Base-by-base conservation (phyloP, 2,888 invertebrate species). In the Trichopoda pennipes region DNA sequence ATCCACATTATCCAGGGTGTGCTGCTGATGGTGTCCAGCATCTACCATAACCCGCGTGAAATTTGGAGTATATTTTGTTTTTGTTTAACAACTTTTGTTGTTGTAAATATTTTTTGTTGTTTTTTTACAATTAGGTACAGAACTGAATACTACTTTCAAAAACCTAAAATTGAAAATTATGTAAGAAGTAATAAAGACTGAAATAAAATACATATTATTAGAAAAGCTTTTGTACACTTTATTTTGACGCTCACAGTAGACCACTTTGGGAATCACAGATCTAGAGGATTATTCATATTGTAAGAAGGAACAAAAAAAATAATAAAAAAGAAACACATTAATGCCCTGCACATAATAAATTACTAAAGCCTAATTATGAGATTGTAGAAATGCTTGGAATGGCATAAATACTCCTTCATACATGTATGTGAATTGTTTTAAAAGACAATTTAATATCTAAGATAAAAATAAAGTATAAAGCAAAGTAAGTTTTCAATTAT, bases 321-420 rank as follows among this genome's bases (percentile, higher is more conserved):
- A 49, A 8, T 8, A 17, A 51, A 42, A 19, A 44, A 38, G 70
- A 47, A 49, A 28, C 63, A 63, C 77, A 70, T 77, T 77, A 77
- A 73, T 80, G 73, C 74, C 74, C 79, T 80, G 73, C 74, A 80
- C 79, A 80, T 80, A 73, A 80, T 63, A 49, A 61, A 74, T 28
- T 74, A 47, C 79, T 42, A 49, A 61, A 74, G 79, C 79, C 79
- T 80, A 80, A 80, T 80, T 80, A 80, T 55, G 68, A 61, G 53
- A 21, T 55, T 55, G 23, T 49, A 55, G 55, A 49, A 64, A 64
- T 64, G 70, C 63, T 70, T 68, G 28, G 73, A 73, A 63, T 56
- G 72, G 56, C 79, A 80, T 61, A 73, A 79, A 79, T 79, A 47
- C 47, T 56, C 47, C 49, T 47, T 66, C 51, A 23, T 61, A 73